Evolutionary conservation across 2,797 vertebrate species (phyloP).

Genomic region (Enoplosus armatus): DNA sequence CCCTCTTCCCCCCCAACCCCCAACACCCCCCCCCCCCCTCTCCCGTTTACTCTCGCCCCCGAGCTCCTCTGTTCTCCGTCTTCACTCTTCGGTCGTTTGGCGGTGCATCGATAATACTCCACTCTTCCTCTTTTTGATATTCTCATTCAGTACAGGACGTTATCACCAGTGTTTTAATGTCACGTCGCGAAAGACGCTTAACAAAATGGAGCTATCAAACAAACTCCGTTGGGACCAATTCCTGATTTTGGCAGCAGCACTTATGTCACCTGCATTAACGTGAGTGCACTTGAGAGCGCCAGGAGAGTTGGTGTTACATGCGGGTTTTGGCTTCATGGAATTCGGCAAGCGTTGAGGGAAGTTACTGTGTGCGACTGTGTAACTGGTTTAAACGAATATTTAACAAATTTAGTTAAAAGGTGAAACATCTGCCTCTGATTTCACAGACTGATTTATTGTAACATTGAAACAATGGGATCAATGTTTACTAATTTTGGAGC

Average conservation of each 20-base stretch:
- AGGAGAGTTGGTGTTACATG: conserved; percentile 53
- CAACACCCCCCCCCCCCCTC: conserved; percentile 55
- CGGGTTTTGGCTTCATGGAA: conserved; percentile 27
- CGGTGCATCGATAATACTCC: conserved; percentile 79
- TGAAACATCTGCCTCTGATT: conserved; percentile 49
- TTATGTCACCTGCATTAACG: conserved; percentile 89
- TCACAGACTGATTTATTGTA: conserved; percentile 21
- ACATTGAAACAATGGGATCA: conserved; percentile 47
- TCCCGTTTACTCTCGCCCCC: conserved; percentile 76
- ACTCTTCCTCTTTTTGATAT: conserved; percentile 66
- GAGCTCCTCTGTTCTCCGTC: conserved; percentile 80
- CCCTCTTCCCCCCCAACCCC: conserved; percentile 80
- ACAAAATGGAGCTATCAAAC: conserved; percentile 86
- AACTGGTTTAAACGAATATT: conserved; percentile 37
- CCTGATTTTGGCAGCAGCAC: conserved; percentile 86
- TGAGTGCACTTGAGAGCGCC: conserved; percentile 83
- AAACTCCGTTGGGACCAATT: conserved; percentile 86
- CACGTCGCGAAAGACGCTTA: conserved; percentile 83
- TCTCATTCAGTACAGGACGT: conserved; percentile 65
- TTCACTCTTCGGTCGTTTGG: conserved; percentile 81
- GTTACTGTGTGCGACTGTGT: conserved; percentile 10
- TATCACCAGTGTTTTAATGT: conserved; percentile 86
- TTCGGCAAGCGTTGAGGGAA: conserved; percentile 26
- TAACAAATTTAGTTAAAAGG: conserved; percentile 28
- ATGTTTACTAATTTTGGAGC: conserved; percentile 29